Percentiles rank a stretch among this genome's conserved stretches.
Conservation (phyloP, 1,140 invertebrate genomes). For the Mamestra configurata region DNA sequence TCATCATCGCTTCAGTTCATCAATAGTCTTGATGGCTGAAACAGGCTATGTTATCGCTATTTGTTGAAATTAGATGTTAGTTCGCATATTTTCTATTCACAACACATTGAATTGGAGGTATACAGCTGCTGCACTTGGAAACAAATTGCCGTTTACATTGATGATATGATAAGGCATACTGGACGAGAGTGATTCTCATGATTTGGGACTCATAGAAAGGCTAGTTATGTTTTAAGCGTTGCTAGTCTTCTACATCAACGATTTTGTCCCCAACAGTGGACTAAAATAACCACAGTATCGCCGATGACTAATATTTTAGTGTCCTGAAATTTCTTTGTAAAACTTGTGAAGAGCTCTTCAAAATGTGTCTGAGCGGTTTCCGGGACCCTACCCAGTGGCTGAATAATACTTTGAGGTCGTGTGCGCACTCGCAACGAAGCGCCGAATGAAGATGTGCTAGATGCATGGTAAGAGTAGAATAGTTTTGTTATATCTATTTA, state of each 20-base stretch:
- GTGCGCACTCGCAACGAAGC: constrained; percentile 66
- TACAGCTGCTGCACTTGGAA: not conserved
- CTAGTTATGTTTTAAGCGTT: not conserved
- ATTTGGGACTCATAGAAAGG: no score
- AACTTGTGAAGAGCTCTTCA: not conserved
- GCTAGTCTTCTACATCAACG: not conserved
- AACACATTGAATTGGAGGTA: not conserved
- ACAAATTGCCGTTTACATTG: not conserved
- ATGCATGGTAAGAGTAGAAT: constrained; percentile 80
- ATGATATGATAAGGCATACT: not conserved
- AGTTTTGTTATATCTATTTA: constrained; percentile 7
- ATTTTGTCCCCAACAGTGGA: not conserved
- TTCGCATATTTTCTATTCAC: not conserved
- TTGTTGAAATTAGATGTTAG: not conserved
- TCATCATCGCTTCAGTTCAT: not conserved
- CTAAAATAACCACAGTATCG: not conserved
- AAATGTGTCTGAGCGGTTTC: constrained; percentile 6
- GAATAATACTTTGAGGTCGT: constrained; percentile 86
- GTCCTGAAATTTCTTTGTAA: not conserved
- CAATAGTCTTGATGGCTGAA: not conserved
- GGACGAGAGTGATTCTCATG: no score
- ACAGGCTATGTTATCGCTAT: not conserved
- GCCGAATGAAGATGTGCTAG: constrained; percentile 54
- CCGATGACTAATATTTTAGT: not conserved
- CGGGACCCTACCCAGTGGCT: constrained; percentile 79